Evolutionary conservation across 2,888 invertebrate species (phyloP).

Genomic region (Apamea crenata): DNA sequence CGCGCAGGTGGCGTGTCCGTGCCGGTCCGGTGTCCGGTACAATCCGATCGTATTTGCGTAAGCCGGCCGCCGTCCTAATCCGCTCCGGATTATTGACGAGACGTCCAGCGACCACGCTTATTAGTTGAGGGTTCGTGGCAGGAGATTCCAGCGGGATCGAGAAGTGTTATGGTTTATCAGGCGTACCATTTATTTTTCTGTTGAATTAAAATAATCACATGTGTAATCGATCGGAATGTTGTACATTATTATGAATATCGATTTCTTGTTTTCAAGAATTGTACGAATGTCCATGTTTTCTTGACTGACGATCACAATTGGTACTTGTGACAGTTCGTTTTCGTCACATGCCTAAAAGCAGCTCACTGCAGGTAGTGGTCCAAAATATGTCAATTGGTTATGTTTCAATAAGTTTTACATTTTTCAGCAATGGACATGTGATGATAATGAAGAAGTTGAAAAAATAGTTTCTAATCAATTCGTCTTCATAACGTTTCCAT

Average conservation of each 20-base stretch:
- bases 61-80: constrained; percentile 81
- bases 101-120: constrained; percentile 74
- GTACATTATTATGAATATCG: neutral
- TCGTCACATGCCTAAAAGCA: neutral
- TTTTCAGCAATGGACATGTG: neutral
- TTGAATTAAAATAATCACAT: neutral
- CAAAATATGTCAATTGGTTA: neutral
- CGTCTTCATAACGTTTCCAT: neutral
- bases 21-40: constrained; percentile 67
- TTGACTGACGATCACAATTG: neutral
- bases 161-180: neutral
- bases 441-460: no score
- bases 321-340: neutral
- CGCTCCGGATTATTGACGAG: constrained; percentile 82
- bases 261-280: neutral
- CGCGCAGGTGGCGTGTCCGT: constrained; percentile 61
- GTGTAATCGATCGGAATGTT: neutral
- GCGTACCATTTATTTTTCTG: neutral
- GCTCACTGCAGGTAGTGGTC: neutral
- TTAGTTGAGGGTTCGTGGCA: constrained; percentile 58
- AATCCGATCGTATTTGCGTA: constrained; percentile 85
- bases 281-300: no score
- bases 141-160: constrained; percentile 23
- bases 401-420: neutral
- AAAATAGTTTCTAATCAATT: neutral